Evolutionary conservation across 2,888 invertebrate species (phyloP).

Genomic region (Drosophila quinaria): DNA sequence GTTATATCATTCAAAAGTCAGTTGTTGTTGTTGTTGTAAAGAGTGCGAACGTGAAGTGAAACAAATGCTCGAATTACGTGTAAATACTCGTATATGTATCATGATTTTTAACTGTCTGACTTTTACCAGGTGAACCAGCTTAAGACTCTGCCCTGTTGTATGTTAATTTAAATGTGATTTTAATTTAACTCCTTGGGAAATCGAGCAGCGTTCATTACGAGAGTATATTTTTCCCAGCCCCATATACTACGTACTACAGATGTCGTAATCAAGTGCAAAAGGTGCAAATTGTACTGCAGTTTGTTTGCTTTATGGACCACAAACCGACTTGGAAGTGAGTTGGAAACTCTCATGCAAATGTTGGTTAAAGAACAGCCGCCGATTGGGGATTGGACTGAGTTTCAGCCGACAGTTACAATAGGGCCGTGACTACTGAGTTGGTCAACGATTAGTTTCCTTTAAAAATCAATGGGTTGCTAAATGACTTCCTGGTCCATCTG

Average conservation of each 20-base stretch:
- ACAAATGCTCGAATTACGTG: slow-evolving; percentile 54
- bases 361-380: slow-evolving; percentile 2
- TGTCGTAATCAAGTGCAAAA: slow-evolving; percentile 60
- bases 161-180: slow-evolving; percentile 61
- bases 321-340: slow-evolving; percentile 3
- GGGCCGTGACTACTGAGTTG: slow-evolving; percentile 4
- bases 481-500: slow-evolving; percentile 69
- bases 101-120: slow-evolving; percentile 34
- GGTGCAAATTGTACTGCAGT: slow-evolving; percentile 43
- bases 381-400: neutral
- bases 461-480: slow-evolving; percentile 54
- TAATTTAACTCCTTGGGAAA: slow-evolving; percentile 71
- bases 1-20: slow-evolving; percentile 28
- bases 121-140: slow-evolving; percentile 39
- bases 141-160: slow-evolving; percentile 21
- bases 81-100: slow-evolving; percentile 13
- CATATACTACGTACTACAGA: neutral
- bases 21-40: slow-evolving; percentile 8
- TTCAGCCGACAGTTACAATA: neutral
- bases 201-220: slow-evolving; percentile 59
- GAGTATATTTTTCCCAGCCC: slow-evolving; percentile 51
- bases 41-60: slow-evolving; percentile 51
- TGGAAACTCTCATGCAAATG: slow-evolving; percentile 7
- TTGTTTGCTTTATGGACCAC: slow-evolving; percentile 29
- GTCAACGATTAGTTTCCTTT: slow-evolving; percentile 29